These are phyloP conservation scores for Centropristis striata DNA, from an alignment of 2,113 vertebrate genomes.

Conservation along the genomic window DNA sequence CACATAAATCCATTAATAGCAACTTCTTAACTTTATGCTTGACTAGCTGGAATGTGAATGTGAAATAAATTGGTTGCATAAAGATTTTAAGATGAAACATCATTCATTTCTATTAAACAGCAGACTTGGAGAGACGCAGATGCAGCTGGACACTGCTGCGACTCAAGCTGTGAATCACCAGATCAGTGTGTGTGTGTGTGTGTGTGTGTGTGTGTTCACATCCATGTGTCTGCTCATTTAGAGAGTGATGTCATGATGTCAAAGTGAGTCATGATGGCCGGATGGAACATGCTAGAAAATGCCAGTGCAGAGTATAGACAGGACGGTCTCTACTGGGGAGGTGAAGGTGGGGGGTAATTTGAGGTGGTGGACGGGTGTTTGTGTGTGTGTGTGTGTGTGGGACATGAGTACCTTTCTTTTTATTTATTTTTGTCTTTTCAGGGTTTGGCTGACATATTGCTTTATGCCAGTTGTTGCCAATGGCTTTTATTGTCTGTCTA, in stretches of 20 bases:
- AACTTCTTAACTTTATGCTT: neutral
- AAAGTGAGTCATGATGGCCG: too few relatives aligned
- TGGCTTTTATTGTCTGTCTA: too few relatives aligned
- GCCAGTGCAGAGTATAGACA: constrained; percentile 28
- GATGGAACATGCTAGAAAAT: constrained; percentile 69
- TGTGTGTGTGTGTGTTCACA: constrained; percentile 29
- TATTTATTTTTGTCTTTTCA: too few relatives aligned
- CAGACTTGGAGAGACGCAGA: constrained; percentile 14
- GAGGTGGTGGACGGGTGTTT: constrained; percentile 19
- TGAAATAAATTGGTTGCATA: neutral
- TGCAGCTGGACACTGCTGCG: constrained; percentile 33
- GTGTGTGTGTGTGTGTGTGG: constrained; percentile 13
- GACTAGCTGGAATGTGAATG: neutral
- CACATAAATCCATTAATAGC: neutral
- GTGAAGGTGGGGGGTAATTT: constrained; percentile 23
- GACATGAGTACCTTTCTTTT: too few relatives aligned
- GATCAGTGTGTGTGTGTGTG: constrained; percentile 13
- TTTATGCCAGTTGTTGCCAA: too few relatives aligned
- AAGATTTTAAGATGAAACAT: neutral
- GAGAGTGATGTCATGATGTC: constrained; percentile 73
- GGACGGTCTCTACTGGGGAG: constrained; percentile 12
- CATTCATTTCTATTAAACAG: constrained; percentile 9
- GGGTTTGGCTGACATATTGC: too few relatives aligned
- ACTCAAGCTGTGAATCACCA: constrained; percentile 55
- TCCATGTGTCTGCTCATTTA: constrained; percentile 40